Conservation (phyloP, 2,797 vertebrate species). For the Ctenosaura bakeri region DNA sequence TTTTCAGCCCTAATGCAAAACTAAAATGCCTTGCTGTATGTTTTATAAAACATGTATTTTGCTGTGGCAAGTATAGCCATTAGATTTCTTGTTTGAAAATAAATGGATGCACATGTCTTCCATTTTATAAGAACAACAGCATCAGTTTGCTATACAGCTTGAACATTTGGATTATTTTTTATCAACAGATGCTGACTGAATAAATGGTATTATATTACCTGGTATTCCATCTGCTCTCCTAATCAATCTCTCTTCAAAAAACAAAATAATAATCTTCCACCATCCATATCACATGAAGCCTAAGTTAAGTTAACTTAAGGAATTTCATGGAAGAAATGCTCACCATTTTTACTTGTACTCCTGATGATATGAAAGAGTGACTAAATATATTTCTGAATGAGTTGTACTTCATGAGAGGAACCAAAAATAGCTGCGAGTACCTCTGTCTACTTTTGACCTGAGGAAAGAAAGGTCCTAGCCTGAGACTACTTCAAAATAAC, state of each 20-base stretch:
- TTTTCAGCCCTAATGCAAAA: conserved; percentile 64
- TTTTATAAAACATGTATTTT: conserved; percentile 65
- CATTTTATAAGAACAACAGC: conserved; percentile 63
- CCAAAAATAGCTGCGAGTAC: no score
- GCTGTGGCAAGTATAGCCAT: conserved; percentile 64
- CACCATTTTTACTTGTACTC: no score
- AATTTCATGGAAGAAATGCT: not conserved
- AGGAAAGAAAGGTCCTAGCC: no score
- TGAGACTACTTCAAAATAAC: no score
- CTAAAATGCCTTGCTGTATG: conserved; percentile 59
- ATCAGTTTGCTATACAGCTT: conserved; percentile 43
- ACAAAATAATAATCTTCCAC: not conserved
- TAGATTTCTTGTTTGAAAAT: conserved; percentile 71
- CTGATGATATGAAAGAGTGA: no score
- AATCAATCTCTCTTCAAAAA: not conserved
- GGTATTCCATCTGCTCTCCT: not conserved
- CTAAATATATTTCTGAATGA: no score
- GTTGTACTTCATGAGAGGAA: no score
- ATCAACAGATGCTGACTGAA: not conserved
- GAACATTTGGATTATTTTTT: conserved; percentile 17
- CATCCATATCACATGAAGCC: not conserved
- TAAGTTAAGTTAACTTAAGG: not conserved
- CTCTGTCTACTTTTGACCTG: no score
- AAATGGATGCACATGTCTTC: conserved; percentile 67
- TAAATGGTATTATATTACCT: conserved; percentile 1